Evolutionary conservation across 2,797 vertebrate species (phyloP).

Genomic region (Alosa sapidissima): DNA sequence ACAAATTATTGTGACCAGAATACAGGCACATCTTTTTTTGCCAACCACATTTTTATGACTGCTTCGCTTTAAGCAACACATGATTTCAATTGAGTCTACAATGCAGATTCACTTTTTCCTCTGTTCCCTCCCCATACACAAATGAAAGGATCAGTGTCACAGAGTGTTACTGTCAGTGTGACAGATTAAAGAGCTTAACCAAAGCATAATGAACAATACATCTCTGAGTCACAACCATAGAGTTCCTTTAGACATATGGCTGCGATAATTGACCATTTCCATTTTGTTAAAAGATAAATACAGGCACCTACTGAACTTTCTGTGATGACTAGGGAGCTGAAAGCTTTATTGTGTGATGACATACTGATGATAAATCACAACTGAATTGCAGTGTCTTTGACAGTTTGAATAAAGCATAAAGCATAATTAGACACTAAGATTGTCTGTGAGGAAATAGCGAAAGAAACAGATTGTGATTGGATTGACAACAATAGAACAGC

Average conservation of each 20-base stretch:
- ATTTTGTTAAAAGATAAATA: neutral
- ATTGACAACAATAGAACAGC: neutral
- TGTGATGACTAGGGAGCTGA: neutral
- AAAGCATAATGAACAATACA: neutral
- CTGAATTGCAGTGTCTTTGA: neutral
- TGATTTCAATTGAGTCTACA: neutral
- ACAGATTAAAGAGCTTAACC: neutral
- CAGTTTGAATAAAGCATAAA: neutral
- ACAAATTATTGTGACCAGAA: neutral
- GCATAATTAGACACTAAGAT: neutral
- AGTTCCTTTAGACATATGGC: neutral
- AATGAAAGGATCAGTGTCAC: constrained; percentile 18
- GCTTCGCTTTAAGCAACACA: neutral
- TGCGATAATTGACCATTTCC: neutral
- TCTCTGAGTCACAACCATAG: neutral
- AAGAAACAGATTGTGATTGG: neutral
- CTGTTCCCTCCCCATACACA: neutral
- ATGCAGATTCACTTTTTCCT: neutral
- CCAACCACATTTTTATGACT: neutral
- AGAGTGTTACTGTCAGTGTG: constrained; percentile 10
- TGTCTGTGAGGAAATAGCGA: neutral
- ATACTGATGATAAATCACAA: neutral
- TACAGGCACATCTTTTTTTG: neutral
- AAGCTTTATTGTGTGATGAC: neutral
- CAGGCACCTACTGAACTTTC: neutral